Base-by-base conservation (phyloP, 2,797 vertebrate species). In the Megaceryle alcyon region DNA sequence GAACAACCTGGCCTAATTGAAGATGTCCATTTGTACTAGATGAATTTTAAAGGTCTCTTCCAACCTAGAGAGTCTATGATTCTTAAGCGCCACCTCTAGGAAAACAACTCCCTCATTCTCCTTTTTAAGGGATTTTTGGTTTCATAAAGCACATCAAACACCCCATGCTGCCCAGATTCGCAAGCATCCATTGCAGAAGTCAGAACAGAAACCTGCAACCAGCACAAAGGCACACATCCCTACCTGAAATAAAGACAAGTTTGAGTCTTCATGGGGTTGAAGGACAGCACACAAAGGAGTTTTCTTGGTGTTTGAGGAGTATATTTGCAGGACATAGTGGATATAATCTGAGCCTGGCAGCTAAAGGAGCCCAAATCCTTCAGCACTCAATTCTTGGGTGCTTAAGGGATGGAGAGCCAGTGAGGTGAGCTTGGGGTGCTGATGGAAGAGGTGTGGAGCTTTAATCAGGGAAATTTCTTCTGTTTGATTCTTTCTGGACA, bases 141-240 rank as follows among this genome's bases (percentile, higher is more conserved):
- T 88, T 88, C n/a, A 48, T 14, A 88, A 59, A 75, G 23, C 20
- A 25, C 28, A 77, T 5, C 13, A n/a, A 72, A 90, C 23, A 7
- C 7, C 12, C 21, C 19, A 56, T 15, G 6, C 16, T 53, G 59
- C 20, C 31, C 53, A 69, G 59, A 82, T 69, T 53, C 53, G 10
- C 54, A 19, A 1, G 16, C 1, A 1, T 3, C 35, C 18, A 0
- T 35, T 29, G 31, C 9, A 17, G 35, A 82, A 43, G 26, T 22
- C 60, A 41, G 64, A 69, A 61, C 0, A 66, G 57, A 76, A 80
- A 63, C 29, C 43, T 39, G 39, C 23, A 22, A 22, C 41, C 37
- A 60, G 15, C 39, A 39, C 10, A 48, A 75, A 72, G 22, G 10
- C 49, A 37, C 10, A 14, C 28, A 43, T 21, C 37, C 22, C 61